Conservation (phyloP, 1,140 invertebrate species). For the Neodiprion virginianus region DNA sequence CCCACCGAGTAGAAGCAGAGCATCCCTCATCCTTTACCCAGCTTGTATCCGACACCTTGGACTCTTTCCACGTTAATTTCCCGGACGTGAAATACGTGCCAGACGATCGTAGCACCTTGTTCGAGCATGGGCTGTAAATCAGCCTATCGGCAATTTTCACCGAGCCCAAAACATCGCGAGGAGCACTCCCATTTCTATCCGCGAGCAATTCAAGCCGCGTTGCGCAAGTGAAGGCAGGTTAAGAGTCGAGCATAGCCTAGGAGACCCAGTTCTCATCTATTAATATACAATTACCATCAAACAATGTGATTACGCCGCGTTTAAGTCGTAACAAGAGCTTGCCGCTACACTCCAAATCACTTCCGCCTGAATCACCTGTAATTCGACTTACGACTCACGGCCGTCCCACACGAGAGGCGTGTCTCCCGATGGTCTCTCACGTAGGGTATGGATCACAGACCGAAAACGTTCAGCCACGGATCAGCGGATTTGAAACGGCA, state of each 20-base stretch:
- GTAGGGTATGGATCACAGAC: too few species aligned
- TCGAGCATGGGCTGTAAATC: neutral
- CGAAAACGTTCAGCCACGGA: too few species aligned
- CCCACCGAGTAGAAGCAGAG: neutral
- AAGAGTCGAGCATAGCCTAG: conserved; percentile 24
- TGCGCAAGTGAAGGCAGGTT: conserved; percentile 35
- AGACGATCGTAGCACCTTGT: too few species aligned
- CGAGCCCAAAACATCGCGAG: neutral
- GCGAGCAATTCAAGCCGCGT: conserved; percentile 18
- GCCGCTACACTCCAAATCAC: conserved; percentile 27
- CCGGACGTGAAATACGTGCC: too few species aligned
- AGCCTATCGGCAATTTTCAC: neutral
- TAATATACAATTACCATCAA: conserved; percentile 49
- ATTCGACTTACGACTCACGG: conserved; percentile 17
- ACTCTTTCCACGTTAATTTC: too few species aligned
- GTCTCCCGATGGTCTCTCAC: too few species aligned
- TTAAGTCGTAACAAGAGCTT: conserved; percentile 45
- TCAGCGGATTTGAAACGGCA: too few species aligned
- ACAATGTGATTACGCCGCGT: conserved; percentile 51
- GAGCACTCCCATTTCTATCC: neutral
- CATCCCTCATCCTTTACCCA: too few species aligned
- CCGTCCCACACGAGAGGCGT: conserved; percentile 36
- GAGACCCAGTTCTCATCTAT: conserved; percentile 54
- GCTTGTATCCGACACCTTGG: too few species aligned
- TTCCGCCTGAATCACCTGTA: conserved; percentile 27